Evolutionary conservation across 2,113 vertebrate genomes (phyloP).

Genomic region (Megalops atlanticus): DNA sequence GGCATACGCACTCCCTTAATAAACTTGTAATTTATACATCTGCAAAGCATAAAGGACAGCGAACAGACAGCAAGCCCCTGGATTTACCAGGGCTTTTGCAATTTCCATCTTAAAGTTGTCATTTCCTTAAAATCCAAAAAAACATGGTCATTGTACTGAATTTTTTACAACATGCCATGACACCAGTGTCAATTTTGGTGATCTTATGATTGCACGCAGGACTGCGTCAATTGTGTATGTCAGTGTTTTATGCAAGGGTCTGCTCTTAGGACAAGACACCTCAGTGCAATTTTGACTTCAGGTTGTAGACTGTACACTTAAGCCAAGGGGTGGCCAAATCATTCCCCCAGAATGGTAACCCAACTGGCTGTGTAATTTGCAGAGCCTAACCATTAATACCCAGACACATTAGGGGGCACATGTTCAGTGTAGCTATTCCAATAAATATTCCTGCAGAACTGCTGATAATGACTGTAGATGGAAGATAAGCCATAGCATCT

Average conservation of each 20-base stretch:
- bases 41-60: not conserved
- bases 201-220: not conserved
- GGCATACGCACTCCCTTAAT: not conserved
- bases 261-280: not conserved
- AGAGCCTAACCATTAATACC: too few species aligned
- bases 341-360: not conserved
- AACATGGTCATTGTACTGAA: constrained; percentile 20
- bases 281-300: too few species aligned
- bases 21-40: constrained; percentile 3
- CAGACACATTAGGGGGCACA: too few species aligned
- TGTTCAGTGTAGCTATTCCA: too few species aligned
- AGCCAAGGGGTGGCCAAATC: not conserved
- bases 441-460: too few species aligned
- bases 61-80: not conserved
- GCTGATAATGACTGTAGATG: not conserved
- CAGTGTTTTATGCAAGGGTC: not conserved
- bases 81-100: not conserved
- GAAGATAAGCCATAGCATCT: not conserved
- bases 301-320: not conserved
- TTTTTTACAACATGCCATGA: not conserved
- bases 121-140: constrained; percentile 42
- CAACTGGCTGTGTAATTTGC: too few species aligned
- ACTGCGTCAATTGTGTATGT: not conserved
- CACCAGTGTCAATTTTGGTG: not conserved
- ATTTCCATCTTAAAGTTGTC: constrained; percentile 40